Evolutionary conservation across 2,888 invertebrate species (phyloP), one percentile per base, ranked within the genome.

Genomic region (Thecocarcelia acutangulata): DNA sequence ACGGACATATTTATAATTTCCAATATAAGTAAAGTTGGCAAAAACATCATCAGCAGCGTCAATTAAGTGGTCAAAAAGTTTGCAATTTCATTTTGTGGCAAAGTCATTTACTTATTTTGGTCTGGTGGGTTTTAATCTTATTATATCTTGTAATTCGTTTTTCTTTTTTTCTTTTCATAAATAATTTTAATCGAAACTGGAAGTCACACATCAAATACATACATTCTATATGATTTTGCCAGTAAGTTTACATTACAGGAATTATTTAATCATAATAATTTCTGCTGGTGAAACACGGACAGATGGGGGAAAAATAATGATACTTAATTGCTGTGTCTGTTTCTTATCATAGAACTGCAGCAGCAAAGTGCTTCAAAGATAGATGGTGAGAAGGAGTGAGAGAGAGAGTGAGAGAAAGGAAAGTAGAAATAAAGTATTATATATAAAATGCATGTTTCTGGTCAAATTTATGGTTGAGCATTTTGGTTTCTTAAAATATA

Each of bases 71-170:
- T 63, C 54, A 63, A 63, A 54, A 48, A 77, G 37, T 69, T 77
- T 77, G 24, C 58, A 69, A 69, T 77, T 77, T 59, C 52, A 76
- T 46, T 75, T 75, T 66, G 21, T 68, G 12, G 46, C 24, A 61
- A 76, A 69, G 52, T 50, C 33, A 61, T 75, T 40, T 61, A 61
- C 13, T 63, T 46, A 46, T n/a, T 54, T 28, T 11, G 46, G 17
- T 28, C 46, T 46, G 44, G 61, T 28, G 46, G 61, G 15, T 48
- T 68, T 76, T 54, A 61, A 54, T 58, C 46, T 46, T 8, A 13
- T 42, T 33, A 33, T 33, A 33, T 33, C 33, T 33, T n/a, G n/a
- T 5, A 5, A 13, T 42, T n/a, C 13, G 0, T 19, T 48, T 33
- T 46, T 0, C 3, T n/a, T 17, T 52, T 13, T 5, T 33, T 17